Percentiles rank a stretch among this genome's conserved stretches.
These are phyloP conservation scores for Rhagophthalmus giganteus DNA, from an alignment of 2,888 invertebrate species.

Conservation along the genomic window DNA sequence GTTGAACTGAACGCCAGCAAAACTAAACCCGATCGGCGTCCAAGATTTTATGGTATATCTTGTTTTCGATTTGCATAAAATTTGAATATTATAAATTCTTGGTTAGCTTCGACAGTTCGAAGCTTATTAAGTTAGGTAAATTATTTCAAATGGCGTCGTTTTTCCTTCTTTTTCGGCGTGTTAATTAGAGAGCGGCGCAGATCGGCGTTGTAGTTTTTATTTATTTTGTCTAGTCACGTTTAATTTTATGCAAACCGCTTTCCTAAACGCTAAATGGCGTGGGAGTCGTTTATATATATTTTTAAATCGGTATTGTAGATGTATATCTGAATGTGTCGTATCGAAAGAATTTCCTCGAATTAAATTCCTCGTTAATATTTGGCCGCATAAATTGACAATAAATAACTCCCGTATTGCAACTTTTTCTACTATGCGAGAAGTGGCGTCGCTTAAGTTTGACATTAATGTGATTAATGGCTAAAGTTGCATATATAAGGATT, in stretches of 20 bases:
- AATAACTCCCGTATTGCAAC: slow-evolving; percentile 9
- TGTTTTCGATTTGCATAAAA: no score
- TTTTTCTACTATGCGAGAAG: slow-evolving; percentile 5
- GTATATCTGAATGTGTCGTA: not conserved
- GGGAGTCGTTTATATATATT: slow-evolving; percentile 13
- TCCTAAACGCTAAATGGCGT: slow-evolving; percentile 7
- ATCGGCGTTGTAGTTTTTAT: slow-evolving; percentile 16
- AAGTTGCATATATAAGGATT: slow-evolving; percentile 12
- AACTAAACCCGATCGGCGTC: no score
- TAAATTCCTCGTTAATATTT: slow-evolving; percentile 14
- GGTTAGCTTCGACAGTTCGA: not conserved
- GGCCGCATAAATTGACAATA: slow-evolving; percentile 22
- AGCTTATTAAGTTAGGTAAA: slow-evolving; percentile 10
- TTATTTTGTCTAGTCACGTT: slow-evolving; percentile 25
- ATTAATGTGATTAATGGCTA: slow-evolving; percentile 18
- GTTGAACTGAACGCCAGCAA: no score
- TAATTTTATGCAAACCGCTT: slow-evolving; percentile 25
- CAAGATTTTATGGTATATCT: no score
- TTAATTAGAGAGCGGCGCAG: slow-evolving; percentile 22
- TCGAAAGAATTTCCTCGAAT: slow-evolving; percentile 1
- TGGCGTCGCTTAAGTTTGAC: slow-evolving; percentile 9
- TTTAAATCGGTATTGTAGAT: not conserved
- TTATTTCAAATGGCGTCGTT: slow-evolving; percentile 6
- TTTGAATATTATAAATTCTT: not conserved
- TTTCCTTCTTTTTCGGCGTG: slow-evolving; percentile 9